Evolutionary conservation across 92 coral and sea anemone genomes (phyloP).

Genomic region (Epizoanthus stellaris): DNA sequence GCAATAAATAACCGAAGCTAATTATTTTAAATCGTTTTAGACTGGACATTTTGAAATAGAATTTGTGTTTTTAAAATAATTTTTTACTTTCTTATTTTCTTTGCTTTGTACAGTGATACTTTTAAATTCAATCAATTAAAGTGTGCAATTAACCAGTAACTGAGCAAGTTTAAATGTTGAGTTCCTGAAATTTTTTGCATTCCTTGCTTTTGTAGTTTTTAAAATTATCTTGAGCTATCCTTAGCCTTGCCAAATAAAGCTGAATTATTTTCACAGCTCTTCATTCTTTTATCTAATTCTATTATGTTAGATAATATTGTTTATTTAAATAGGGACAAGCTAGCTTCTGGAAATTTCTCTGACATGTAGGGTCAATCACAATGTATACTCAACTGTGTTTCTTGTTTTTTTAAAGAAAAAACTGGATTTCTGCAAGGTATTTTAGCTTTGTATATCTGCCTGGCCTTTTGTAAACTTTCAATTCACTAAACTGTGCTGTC

Average conservation of each 20-base stretch:
- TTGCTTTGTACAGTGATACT: neutral
- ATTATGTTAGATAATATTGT: neutral
- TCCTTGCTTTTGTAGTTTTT: conserved; percentile 3
- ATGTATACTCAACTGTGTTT: too few species aligned
- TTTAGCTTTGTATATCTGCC: too few species aligned
- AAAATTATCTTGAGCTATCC: neutral
- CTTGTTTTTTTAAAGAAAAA: too few species aligned
- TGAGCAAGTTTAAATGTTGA: neutral
- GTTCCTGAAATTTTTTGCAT: conserved; percentile 14
- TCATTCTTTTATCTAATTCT: neutral
- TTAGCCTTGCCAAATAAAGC: conserved; percentile 14
- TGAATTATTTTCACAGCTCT: neutral
- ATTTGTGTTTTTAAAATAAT: too few species aligned
- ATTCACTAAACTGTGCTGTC: too few species aligned
- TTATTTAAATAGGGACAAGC: neutral
- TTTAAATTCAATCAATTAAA: neutral
- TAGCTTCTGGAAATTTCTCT: conserved; percentile 15
- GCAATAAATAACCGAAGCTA: neutral
- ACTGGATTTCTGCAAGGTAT: too few species aligned
- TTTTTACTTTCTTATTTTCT: neutral
- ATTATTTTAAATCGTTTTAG: neutral
- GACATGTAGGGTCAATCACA: neutral
- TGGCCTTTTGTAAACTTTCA: too few species aligned
- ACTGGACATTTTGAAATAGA: neutral
- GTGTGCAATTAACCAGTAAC: conserved; percentile 1